Evolutionary conservation across 2,888 invertebrate species (phyloP), one percentile per base, ranked within the genome.

Genomic region (Rotaria magnacalcarata): DNA sequence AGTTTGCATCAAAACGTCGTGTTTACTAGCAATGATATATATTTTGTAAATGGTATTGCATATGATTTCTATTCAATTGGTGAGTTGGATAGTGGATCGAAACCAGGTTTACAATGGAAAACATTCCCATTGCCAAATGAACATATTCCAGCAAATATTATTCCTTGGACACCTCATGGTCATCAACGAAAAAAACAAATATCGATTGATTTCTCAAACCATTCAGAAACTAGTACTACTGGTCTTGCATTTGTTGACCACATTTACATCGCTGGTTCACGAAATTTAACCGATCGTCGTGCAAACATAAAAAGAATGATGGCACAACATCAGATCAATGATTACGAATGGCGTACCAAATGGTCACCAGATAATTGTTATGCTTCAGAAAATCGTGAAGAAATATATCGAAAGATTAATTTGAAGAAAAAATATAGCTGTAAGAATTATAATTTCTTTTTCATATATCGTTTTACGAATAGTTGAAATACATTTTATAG

Each of bases 31-130:
- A 19, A 74, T 21, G 21, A 34, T 0, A 24, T 74, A 7, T 74
- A 74, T 74, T 74, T 74, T 74, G 1, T 41, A 21, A 74, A 74
- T 74, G 74, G 74, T 74, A 19, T n/a, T 74, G 74, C 74, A 1
- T 74, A 74, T 24, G 74, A 74, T 74, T 74, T 74, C 41, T 74
- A 74, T 74, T 74, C 74, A 8, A 74, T 41, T 7, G 74, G n/a
- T 41, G 74, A 74, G n/a, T 8, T 74, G 5, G 5, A 74, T 10
- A 21, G 21, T 74, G 41, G 21, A 21, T 74, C 74, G 10, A 21
- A 24, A 41, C 27, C 74, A 24, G 10, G 41, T 41, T 0, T 41
- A 19, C 41, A 74, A 43, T 74, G 74, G 74, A 19, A 41, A 74
- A 74, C 21, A 19, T 74, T 74, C 41, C 41, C 74, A 41, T 74